phyloP scores from a whole-genome alignment of 2,888 invertebrate genomes.

The Synanthedon myopaeformis region DNA sequence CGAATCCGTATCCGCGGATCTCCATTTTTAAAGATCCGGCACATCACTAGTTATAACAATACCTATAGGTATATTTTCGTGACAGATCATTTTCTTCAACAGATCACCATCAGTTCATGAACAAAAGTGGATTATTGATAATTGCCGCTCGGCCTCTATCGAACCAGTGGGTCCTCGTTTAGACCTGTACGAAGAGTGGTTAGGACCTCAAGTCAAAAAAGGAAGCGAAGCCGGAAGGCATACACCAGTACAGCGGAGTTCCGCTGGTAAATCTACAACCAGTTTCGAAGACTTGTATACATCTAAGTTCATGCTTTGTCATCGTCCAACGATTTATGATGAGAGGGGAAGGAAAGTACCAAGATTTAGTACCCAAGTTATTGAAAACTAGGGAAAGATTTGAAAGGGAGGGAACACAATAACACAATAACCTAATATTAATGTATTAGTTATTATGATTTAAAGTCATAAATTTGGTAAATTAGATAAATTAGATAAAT shows the following conservation, averaged over 20 bases:
- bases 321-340: neutral
- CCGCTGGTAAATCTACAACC: neutral
- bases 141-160: constrained; percentile 73
- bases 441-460: no score
- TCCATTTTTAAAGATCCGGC: no score
- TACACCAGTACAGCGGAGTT: neutral
- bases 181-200: constrained; percentile 67
- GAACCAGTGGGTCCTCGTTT: constrained; percentile 63
- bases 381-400: no score
- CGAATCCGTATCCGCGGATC: no score
- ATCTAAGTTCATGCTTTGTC: neutral
- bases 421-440: no score
- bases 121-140: constrained; percentile 73
- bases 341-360: neutral
- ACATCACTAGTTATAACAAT: no score
- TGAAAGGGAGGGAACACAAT: no score
- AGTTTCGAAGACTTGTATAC: neutral
- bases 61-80: no score
- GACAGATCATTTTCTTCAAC: constrained; percentile 1
- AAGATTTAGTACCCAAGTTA: neutral
- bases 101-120: constrained; percentile 65
- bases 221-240: neutral
- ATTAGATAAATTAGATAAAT: no score
- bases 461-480: no score
- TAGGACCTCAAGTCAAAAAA: constrained; percentile 13